Evolutionary conservation across 2,888 invertebrate genomes (phyloP).

Genomic region (Asteroscopus sphinx): DNA sequence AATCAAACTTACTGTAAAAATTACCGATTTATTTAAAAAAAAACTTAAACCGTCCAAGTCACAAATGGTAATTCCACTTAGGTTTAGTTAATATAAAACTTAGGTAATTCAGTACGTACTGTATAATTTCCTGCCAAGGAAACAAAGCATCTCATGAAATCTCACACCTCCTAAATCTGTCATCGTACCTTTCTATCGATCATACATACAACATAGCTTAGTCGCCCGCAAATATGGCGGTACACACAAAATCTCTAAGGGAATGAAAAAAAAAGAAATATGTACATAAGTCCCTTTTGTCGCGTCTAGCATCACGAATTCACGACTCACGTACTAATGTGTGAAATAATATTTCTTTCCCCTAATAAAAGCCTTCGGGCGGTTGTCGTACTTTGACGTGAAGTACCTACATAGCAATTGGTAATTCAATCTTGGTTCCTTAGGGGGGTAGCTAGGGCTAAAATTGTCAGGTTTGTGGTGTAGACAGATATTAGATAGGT

Average conservation of each 20-base stretch:
- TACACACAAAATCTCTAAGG: slow-evolving; percentile 51
- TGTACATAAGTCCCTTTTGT: slow-evolving; percentile 54
- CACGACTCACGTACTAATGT: slow-evolving; percentile 61
- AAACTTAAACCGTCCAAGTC: too few species aligned
- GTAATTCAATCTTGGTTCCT: slow-evolving; percentile 58
- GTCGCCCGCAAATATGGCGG: slow-evolving; percentile 37
- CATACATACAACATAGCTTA: slow-evolving; percentile 35
- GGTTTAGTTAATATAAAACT: too few species aligned
- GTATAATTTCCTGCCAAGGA: not conserved
- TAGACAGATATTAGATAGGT: slow-evolving; percentile 33
- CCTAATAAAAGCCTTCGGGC: slow-evolving; percentile 56
- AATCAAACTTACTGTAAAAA: too few species aligned
- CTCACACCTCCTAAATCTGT: slow-evolving; percentile 20
- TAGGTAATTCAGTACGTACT: too few species aligned
- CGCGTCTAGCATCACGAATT: slow-evolving; percentile 46
- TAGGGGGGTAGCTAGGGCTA: slow-evolving; percentile 33
- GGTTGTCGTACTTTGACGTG: slow-evolving; percentile 48
- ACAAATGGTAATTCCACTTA: too few species aligned
- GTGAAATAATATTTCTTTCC: slow-evolving; percentile 61
- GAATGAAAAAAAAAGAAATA: slow-evolving; percentile 37
- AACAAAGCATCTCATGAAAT: not conserved
- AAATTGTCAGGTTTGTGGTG: slow-evolving; percentile 30
- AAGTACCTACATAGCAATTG: slow-evolving; percentile 38
- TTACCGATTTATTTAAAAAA: too few species aligned
- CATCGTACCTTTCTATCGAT: slow-evolving; percentile 24